Conservation (phyloP, 30 jellyfish, hydroid and myxozoan species). For the Cassiopea andromeda region DNA sequence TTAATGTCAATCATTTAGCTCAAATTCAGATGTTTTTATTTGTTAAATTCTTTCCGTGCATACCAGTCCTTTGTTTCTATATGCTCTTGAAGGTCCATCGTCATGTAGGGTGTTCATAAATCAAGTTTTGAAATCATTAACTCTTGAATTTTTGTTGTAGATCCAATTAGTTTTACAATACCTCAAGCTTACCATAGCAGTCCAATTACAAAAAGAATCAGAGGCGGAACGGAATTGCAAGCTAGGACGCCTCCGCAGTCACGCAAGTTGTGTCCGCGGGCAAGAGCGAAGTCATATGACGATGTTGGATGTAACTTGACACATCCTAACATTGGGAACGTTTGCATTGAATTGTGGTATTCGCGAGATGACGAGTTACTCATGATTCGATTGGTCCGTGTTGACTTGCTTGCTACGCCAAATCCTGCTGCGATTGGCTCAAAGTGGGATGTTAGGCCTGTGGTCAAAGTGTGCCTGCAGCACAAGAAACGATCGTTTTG, state of each 20-base stretch:
- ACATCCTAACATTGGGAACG: slow-evolving; percentile 56
- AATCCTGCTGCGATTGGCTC: slow-evolving; percentile 80
- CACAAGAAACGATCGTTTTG: slow-evolving; percentile 52
- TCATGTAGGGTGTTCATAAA: too few relatives aligned
- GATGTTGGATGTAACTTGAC: not conserved
- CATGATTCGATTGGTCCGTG: slow-evolving; percentile 50
- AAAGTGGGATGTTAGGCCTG: slow-evolving; percentile 72
- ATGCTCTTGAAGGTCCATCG: too few relatives aligned
- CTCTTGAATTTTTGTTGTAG: not conserved
- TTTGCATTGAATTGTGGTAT: slow-evolving; percentile 55
- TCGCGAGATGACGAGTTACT: slow-evolving; percentile 72
- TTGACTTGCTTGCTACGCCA: slow-evolving; percentile 57
- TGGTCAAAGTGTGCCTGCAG: slow-evolving; percentile 27
- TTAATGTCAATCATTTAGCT: too few relatives aligned
- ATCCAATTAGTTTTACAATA: slow-evolving; percentile 32
- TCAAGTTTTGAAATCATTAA: not conserved
- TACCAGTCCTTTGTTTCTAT: too few relatives aligned
- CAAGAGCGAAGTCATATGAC: slow-evolving; percentile 26
- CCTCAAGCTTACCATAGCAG: slow-evolving; percentile 51
- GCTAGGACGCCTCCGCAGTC: slow-evolving; percentile 12
- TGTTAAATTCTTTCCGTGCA: too few relatives aligned
- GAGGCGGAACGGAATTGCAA: not conserved
- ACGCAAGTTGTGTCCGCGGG: not conserved
- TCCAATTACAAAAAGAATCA: slow-evolving; percentile 7
- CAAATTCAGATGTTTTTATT: too few relatives aligned